Conservation (phyloP, 1,140 invertebrate genomes). For the Tetraneura akinire region DNA sequence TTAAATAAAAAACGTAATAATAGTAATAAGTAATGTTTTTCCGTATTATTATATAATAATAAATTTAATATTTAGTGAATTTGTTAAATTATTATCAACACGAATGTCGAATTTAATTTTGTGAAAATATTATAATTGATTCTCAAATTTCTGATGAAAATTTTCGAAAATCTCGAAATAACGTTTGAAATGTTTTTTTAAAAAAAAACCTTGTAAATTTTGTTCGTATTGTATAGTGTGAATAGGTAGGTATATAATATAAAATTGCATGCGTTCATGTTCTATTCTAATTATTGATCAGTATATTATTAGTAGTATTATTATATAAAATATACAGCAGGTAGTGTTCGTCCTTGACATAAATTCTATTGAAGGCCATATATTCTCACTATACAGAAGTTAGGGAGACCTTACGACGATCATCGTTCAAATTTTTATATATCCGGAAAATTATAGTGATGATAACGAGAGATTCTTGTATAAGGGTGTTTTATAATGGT, state of each 20-base stretch:
- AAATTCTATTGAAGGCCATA: constrained; percentile 22
- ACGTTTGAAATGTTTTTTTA: too few species aligned
- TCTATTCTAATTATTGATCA: background rate
- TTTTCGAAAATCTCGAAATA: too few species aligned
- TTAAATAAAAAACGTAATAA: background rate
- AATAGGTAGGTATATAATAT: background rate
- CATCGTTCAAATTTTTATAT: background rate
- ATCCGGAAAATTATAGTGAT: constrained; percentile 17
- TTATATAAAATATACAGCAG: constrained; percentile 24
- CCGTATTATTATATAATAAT: too few species aligned
- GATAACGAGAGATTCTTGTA: too few species aligned
- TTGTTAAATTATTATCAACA: too few species aligned
- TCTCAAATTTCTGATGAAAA: too few species aligned
- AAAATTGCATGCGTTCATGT: background rate
- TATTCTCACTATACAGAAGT: background rate
- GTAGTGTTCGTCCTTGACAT: constrained; percentile 34
- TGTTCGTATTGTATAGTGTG: constrained; percentile 24
- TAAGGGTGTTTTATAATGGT: too few species aligned
- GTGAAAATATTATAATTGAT: too few species aligned
- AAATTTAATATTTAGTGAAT: too few species aligned
- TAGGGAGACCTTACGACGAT: background rate
- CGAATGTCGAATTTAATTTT: too few species aligned
- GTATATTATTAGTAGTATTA: constrained; percentile 21
- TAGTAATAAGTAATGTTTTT: too few species aligned
- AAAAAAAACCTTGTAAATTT: constrained; percentile 3